Percentiles rank a stretch among this genome's conserved stretches.
phyloP scores from a whole-genome alignment of 2,113 vertebrate species.

The Heterotilapia buettikoferi region DNA sequence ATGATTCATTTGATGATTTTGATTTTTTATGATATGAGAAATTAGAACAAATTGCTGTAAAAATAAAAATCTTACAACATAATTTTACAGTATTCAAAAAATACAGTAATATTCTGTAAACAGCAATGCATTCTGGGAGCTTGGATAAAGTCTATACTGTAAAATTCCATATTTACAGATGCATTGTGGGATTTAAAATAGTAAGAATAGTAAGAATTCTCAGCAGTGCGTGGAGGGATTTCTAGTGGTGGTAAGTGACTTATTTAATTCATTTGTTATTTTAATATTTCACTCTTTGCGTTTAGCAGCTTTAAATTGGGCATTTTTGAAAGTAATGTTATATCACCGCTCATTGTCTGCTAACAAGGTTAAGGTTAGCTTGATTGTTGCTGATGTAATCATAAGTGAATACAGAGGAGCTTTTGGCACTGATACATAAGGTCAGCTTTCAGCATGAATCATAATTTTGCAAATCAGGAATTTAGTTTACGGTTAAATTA shows the following conservation, averaged over 20 bases:
- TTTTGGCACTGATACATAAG: background rate
- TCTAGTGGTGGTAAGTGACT: background rate
- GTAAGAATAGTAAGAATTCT: background rate
- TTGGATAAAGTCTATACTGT: background rate
- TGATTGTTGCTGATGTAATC: background rate
- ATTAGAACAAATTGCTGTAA: background rate
- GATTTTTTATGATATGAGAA: background rate
- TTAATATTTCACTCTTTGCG: background rate
- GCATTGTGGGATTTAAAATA: background rate
- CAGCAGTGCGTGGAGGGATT: background rate
- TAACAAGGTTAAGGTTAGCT: background rate
- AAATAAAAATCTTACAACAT: background rate
- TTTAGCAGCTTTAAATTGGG: background rate
- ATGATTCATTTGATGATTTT: background rate
- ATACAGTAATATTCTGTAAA: background rate
- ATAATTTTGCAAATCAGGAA: background rate
- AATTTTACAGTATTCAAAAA: background rate
- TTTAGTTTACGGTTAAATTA: background rate
- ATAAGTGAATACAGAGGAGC: background rate
- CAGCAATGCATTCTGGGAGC: background rate
- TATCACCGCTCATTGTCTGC: background rate
- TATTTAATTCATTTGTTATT: background rate
- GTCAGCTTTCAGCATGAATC: background rate
- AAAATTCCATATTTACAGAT: background rate
- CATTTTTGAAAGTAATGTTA: background rate